Conservation (phyloP, 2,113 vertebrate genomes). For the Notiomystis cincta region DNA sequence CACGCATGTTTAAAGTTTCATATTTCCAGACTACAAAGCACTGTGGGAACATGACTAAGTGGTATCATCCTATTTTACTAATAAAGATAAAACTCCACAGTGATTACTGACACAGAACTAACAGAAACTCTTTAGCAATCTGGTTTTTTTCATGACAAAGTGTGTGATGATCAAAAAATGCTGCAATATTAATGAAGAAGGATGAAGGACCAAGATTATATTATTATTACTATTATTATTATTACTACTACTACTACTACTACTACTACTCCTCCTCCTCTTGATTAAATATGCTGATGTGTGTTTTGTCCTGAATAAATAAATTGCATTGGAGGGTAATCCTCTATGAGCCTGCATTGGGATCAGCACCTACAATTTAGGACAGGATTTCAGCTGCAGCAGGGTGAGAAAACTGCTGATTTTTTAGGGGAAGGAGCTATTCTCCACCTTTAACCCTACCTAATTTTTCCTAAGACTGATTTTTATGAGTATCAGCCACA, state of each 20-base stretch:
- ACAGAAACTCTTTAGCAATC: neutral
- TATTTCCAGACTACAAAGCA: neutral
- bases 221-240: neutral
- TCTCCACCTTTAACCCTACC: neutral
- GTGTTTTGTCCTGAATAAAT: neutral
- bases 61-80: neutral
- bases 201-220: neutral
- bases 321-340: neutral
- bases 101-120: neutral
- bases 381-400: neutral
- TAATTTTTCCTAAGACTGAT: neutral
- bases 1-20: neutral
- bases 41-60: neutral
- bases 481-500: neutral
- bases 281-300: neutral
- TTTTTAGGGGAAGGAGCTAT: neutral
- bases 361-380: neutral
- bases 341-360: accelerated
- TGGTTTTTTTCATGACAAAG: neutral
- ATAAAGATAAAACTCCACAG: neutral
- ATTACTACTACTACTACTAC: neutral
- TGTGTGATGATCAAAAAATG: neutral
- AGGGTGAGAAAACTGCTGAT: neutral
- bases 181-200: neutral
- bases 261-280: neutral